Evolutionary conservation across 2,888 invertebrate species (phyloP), one percentile per base, ranked within the genome.

Genomic region (Brachyopa scutellaris): DNA sequence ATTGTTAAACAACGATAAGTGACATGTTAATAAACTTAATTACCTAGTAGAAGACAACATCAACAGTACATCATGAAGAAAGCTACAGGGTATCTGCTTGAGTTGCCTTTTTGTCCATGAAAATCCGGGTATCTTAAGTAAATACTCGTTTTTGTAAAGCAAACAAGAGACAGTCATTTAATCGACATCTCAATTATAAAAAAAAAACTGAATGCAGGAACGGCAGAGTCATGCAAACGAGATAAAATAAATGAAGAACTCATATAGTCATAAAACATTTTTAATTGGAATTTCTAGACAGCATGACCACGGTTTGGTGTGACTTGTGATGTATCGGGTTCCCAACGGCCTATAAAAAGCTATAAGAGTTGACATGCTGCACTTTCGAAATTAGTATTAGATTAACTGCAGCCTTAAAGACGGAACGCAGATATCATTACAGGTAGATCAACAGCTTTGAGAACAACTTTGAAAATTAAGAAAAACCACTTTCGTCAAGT

Each of bases 21-120:
- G 64, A 64, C 49, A 74, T 23, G 47, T 57, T 74, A 66, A 66
- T 74, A 64, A 31, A 57, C 31, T 33, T 64, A 66, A 57, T 64
- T 64, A 57, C 47, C 8, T 15, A 36, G 21, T n/a, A n/a, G 6
- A 26, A 29, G 45, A 62, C 45, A 59, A 57, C 55, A 66, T 40
- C 40, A 38, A 11, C 11, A 19, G 17, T 11, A 33, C n/a, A 23
- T 57, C 38, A 13, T 36, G 23, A n/a, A 49, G 5, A 7, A 42
- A 42, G 17, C 40, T 26, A 29, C 26, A 19, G 40, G 59, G n/a
- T 36, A 33, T 19, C 23, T 9, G 5, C 17, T 13, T 26, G 26
- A 26, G n/a, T 26, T 26, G 26, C 26, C 17, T 17, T 2, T 21
- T 13, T 55, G 55, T 23, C 38, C 53, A 53, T 53, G 53, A 33